Conservation (phyloP, 1,140 invertebrate species). For the Caenorhabditis latens region DNA sequence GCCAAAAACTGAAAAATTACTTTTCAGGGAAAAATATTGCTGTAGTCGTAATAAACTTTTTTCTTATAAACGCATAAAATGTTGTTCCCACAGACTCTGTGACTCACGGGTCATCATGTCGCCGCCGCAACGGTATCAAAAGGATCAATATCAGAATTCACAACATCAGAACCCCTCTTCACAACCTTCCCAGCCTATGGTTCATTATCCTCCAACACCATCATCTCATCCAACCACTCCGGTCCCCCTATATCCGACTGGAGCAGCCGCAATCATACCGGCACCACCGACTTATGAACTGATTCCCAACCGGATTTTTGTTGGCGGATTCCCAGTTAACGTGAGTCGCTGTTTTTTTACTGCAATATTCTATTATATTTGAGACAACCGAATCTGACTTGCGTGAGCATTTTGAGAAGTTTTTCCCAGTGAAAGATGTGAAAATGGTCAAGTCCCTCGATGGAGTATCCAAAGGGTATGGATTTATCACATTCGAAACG, state of each 20-base stretch:
- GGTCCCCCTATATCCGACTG: slow-evolving; percentile 9
- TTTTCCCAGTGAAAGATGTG: slow-evolving; percentile 55
- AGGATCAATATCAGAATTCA: slow-evolving; percentile 11
- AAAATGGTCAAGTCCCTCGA: slow-evolving; percentile 60
- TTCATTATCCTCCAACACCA: not conserved
- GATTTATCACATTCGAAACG: slow-evolving; percentile 66
- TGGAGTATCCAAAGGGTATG: slow-evolving; percentile 64
- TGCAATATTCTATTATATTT: not conserved
- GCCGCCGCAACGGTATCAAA: slow-evolving; percentile 16
- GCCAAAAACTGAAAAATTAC: too few species aligned
- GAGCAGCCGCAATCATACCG: slow-evolving; percentile 27
- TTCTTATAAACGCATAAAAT: too few species aligned
- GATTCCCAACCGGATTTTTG: slow-evolving; percentile 59
- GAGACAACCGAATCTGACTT: slow-evolving; percentile 62
- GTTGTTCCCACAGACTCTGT: not conserved
- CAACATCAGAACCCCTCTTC: not conserved
- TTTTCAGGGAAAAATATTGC: too few species aligned
- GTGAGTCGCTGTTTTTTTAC: slow-evolving; percentile 38
- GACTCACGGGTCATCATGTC: not conserved
- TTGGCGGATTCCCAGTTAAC: slow-evolving; percentile 56
- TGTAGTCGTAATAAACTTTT: too few species aligned
- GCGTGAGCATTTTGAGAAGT: slow-evolving; percentile 60
- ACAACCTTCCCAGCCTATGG: not conserved
- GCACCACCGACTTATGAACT: slow-evolving; percentile 58
- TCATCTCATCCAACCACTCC: not conserved